Evolutionary conservation across 2,113 vertebrate genomes (phyloP), one percentile per base, ranked within the genome.

Genomic region (Hemichromis elongatus): DNA sequence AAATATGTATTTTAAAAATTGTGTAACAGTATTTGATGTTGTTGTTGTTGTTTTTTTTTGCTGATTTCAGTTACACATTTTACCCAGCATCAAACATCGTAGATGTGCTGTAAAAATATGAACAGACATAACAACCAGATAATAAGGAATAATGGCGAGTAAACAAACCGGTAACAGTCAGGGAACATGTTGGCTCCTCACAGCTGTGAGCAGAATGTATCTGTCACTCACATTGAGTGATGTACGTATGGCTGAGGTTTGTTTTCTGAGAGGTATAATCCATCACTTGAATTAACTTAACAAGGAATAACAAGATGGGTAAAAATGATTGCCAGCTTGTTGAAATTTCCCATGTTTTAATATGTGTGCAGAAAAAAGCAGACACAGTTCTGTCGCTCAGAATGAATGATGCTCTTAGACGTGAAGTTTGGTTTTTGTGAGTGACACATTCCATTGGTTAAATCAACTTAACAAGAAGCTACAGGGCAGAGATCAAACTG

Each of bases 241-340:
- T 81, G 50, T 21, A 18, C 26, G 35, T 16, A 26, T 33, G 57
- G 55, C 47, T 78, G 21, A 50, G n/a, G 28, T 68, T 50, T 56
- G 57, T 78, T 81, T 85, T 85, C 68, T n/a, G 78, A 84, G 18
- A 13, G 68, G n/a, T 66, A 63, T 80, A 53, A 88, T 84, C 73
- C 61, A 82, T 85, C 73, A 82, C 45, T 85, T 73, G 52, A 85
- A 81, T 82, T 3, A 79, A 85, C 11, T 79, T 85, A 79, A 84
- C 18, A 33, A 57, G 52, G 30, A 35, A n/a, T 16, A 82, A 73
- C 35, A 14, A 47, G 35, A 56, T 68, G 7, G 47, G 37, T 37
- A 57, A 63, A 21, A 28, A 50, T 45, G 45, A 73, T 26, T 54
- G 61, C 37, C 19, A 47, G 45, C 26, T 45, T 66, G 80, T 56